These are phyloP conservation scores for Hyles lineata DNA, from an alignment of 2,888 invertebrate genomes.

Conservation along the genomic window DNA sequence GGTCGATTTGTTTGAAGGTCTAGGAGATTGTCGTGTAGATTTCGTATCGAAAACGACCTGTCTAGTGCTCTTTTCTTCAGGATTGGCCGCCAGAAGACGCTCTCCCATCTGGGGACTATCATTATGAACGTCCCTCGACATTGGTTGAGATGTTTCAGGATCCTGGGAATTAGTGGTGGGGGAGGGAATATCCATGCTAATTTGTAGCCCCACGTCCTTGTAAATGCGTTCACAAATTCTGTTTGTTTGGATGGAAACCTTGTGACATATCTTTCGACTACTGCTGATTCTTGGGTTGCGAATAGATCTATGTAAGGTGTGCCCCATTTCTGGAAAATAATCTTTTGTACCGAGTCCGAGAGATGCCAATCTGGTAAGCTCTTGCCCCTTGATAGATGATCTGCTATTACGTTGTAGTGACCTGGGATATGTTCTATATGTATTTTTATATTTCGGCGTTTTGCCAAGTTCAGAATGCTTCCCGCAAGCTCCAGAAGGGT, in stretches of 20 bases:
- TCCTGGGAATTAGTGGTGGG: slow-evolving; percentile 35
- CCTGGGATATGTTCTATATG: not conserved
- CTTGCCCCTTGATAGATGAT: not conserved
- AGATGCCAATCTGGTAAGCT: slow-evolving; percentile 16
- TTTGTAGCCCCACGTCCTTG: not conserved
- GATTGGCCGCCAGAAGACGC: slow-evolving; percentile 36
- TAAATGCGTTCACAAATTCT: slow-evolving; percentile 4
- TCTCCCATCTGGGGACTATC: slow-evolving; percentile 37
- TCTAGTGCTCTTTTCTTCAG: slow-evolving; percentile 31
- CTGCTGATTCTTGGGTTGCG: not conserved
- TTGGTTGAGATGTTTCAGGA: slow-evolving; percentile 39
- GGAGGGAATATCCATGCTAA: slow-evolving; percentile 36
- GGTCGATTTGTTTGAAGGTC: slow-evolving; percentile 36
- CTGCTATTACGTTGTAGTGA: slow-evolving; percentile 14
- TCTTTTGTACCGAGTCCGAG: no score
- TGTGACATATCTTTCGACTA: slow-evolving; percentile 8
- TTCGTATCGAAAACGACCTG: slow-evolving; percentile 33
- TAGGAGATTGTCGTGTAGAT: slow-evolving; percentile 33
- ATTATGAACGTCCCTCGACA: slow-evolving; percentile 37
- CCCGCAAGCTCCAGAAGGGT: slow-evolving; percentile 35
- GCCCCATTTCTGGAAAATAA: no score
- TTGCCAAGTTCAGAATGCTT: not conserved
- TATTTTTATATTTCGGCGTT: not conserved
- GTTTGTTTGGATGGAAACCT: not conserved
- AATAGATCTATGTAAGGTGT: slow-evolving; percentile 6